Conservation (phyloP, 1,140 invertebrate genomes). For the Brachionus rotundiformis region DNA sequence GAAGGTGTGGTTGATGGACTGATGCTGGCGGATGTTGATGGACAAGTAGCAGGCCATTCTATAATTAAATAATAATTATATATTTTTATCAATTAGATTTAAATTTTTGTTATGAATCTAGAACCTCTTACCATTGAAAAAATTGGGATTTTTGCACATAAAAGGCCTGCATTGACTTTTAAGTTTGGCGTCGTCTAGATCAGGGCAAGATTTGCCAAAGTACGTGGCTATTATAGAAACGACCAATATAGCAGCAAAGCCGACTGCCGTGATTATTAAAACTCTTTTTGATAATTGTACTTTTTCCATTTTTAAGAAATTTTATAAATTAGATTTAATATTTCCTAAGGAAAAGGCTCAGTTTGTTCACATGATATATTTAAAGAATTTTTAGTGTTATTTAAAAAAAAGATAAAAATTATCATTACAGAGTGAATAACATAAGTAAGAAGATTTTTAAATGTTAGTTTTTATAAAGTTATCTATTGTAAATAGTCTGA, state of each 20-base stretch:
- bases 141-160: neutral
- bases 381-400: neutral
- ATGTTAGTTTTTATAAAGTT: neutral
- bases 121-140: neutral
- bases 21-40: neutral
- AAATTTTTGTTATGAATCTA: neutral
- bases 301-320: neutral
- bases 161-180: constrained; percentile 6
- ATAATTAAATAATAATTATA: neutral
- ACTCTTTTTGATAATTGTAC: neutral
- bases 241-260: neutral
- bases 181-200: neutral
- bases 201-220: constrained; percentile 7
- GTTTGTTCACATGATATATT: neutral
- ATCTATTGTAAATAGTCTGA: neutral
- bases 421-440: neutral
- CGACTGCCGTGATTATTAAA: neutral
- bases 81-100: too few relatives aligned
- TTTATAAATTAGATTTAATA: neutral
- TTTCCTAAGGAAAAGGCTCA: neutral
- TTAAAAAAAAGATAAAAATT: neutral
- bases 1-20: neutral
- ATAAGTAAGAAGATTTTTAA: neutral
- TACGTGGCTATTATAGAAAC: constrained; percentile 3
- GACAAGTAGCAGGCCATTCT: neutral